Evolutionary conservation across 2,113 vertebrate genomes (phyloP).

Genomic region (Hipposideros armiger): DNA sequence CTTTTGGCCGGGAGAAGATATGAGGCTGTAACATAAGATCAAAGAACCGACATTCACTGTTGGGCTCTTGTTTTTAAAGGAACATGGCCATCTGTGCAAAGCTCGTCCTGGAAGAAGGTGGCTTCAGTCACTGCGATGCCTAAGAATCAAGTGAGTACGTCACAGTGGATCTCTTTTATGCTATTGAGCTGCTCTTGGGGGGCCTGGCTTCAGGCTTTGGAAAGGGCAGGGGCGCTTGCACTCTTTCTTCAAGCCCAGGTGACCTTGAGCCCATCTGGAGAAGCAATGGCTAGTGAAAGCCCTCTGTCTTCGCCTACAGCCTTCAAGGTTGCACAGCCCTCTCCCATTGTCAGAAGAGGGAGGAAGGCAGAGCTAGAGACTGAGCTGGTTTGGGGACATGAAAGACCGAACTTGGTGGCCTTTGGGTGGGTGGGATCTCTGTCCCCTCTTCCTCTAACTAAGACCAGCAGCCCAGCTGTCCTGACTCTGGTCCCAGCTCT

Average conservation of each 20-base stretch:
- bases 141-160: constrained; percentile 65
- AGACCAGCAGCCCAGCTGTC: not conserved
- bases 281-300: not conserved
- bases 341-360: not conserved
- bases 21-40: not conserved
- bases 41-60: not conserved
- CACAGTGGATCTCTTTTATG: not conserved
- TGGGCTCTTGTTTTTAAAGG: constrained; percentile 64
- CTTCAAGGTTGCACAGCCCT: not conserved
- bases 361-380: not conserved
- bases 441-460: not conserved
- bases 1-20: not conserved
- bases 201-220: not conserved
- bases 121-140: constrained; percentile 2
- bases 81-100: constrained; percentile 50
- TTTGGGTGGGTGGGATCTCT: not conserved
- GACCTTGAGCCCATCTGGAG: not conserved
- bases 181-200: not conserved
- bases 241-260: not conserved
- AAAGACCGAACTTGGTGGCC: not conserved
- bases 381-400: not conserved
- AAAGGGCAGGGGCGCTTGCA: not conserved
- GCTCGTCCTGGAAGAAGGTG: not conserved
- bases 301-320: not conserved
- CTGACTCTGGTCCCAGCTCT: not conserved